Conservation (phyloP, 1,140 invertebrate genomes). For the Oreohelix idahoensis region DNA sequence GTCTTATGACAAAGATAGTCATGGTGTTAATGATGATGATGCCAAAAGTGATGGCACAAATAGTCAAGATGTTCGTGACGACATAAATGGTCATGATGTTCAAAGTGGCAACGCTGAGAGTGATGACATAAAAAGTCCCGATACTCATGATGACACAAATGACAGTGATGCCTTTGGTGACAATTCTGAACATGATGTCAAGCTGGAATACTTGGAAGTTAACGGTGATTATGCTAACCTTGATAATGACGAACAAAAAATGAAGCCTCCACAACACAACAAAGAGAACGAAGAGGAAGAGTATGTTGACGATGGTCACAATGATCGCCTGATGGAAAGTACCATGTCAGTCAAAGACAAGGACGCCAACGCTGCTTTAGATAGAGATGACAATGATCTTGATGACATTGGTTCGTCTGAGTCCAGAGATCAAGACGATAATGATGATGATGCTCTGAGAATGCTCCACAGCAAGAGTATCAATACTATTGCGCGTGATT, state of each 20-base stretch:
- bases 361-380: neutral
- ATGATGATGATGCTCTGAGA: neutral
- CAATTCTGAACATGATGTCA: too few relatives aligned
- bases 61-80: neutral
- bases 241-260: too few relatives aligned
- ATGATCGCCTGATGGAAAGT: neutral
- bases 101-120: neutral
- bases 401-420: neutral
- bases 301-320: neutral
- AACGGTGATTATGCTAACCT: too few relatives aligned
- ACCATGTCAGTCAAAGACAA: neutral
- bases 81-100: neutral
- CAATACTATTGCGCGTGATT: neutral
- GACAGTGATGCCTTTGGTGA: too few relatives aligned
- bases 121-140: neutral
- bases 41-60: neutral
- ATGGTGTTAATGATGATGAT: neutral
- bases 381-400: neutral
- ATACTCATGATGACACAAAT: neutral
- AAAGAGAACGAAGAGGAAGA: neutral
- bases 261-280: too few relatives aligned
- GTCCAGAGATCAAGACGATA: neutral
- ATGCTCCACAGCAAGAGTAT: neutral
- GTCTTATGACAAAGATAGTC: constrained; percentile 5
- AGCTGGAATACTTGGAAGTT: too few relatives aligned